These are phyloP conservation scores for Drymodes brunneopygia DNA, from an alignment of 2,113 vertebrate species.

Conservation along the genomic window DNA sequence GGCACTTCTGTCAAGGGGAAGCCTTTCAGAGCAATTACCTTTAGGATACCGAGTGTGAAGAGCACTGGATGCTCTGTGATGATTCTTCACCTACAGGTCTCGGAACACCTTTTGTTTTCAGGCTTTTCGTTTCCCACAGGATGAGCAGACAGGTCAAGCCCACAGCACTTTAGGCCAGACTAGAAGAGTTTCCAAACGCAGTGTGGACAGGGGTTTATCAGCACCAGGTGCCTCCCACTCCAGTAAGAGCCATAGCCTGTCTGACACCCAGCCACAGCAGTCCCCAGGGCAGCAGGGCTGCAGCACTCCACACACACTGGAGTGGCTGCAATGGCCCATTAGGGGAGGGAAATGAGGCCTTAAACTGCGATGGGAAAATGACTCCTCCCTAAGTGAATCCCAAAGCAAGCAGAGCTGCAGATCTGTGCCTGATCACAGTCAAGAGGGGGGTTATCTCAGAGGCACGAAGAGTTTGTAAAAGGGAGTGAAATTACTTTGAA, in stretches of 20 bases:
- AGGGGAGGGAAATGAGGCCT: background rate
- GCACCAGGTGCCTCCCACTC: background rate
- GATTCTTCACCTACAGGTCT: background rate
- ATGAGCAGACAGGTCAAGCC: background rate
- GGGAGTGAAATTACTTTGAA: background rate
- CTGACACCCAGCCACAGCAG: background rate
- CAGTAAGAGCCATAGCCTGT: background rate
- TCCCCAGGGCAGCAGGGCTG: background rate
- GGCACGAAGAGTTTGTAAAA: background rate
- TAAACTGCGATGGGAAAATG: background rate
- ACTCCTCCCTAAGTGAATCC: background rate
- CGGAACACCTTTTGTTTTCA: background rate
- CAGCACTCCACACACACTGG: background rate
- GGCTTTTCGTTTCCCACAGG: background rate
- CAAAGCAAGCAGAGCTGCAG: background rate
- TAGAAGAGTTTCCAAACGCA: background rate
- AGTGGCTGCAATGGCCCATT: background rate
- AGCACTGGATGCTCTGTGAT: background rate
- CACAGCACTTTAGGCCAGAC: background rate
- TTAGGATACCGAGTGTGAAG: background rate
- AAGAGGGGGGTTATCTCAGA: background rate
- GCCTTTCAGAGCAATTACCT: background rate
- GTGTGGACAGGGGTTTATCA: background rate
- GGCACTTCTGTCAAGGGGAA: background rate
- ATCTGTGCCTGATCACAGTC: background rate